Evolutionary conservation across 2,797 vertebrate genomes (phyloP).

Genomic region (Chelonia mydas): DNA sequence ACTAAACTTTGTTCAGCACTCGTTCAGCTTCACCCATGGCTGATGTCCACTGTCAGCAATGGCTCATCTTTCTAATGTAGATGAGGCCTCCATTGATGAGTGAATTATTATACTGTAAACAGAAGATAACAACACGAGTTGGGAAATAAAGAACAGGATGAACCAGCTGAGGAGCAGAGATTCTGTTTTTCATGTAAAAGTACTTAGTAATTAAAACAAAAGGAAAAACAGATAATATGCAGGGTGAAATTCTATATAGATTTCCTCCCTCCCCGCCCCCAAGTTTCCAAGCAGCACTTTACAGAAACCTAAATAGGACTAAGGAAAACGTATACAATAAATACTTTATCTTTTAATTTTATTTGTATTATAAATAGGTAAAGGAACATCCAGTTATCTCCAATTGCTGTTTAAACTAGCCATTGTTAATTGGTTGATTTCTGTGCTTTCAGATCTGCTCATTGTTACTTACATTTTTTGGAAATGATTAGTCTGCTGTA

Average conservation of each 20-base stretch:
- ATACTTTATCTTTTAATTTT: fast-evolving
- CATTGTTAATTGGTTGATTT: neutral
- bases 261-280: too few relatives aligned
- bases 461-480: neutral
- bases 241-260: neutral
- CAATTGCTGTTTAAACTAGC: neutral
- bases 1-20: neutral
- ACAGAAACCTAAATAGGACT: neutral
- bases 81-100: neutral
- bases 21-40: neutral
- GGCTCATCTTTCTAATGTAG: constrained; percentile 26
- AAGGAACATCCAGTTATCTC: neutral
- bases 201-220: neutral
- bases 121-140: constrained; percentile 5
- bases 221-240: neutral
- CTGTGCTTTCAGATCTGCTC: constrained; percentile 46
- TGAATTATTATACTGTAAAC: constrained; percentile 14
- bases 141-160: neutral
- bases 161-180: neutral
- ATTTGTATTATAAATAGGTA: neutral
- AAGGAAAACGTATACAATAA: fast-evolving
- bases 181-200: neutral
- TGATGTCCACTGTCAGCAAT: neutral
- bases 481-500: constrained; percentile 18
- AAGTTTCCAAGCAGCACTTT: constrained; percentile 8